Evolutionary conservation across 2,888 invertebrate genomes (phyloP).

Genomic region (Aricia artaxerxes): DNA sequence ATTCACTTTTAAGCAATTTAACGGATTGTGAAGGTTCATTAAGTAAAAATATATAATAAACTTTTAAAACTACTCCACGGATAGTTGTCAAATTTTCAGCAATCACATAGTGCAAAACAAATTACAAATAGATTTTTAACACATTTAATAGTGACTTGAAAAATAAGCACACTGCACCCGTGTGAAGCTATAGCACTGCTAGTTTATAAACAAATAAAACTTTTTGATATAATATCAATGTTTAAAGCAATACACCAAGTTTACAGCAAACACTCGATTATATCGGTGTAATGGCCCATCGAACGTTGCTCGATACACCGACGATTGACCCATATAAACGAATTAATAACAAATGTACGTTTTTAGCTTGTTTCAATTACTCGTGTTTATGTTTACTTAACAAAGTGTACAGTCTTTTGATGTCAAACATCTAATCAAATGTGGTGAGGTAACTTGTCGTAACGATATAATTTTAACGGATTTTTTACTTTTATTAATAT

Average conservation of each 20-base stretch:
- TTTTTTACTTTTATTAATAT: too few relatives aligned
- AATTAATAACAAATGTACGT: conserved; percentile 6
- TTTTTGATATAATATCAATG: neutral
- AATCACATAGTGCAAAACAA: too few relatives aligned
- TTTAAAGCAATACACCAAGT: neutral
- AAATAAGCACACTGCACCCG: too few relatives aligned
- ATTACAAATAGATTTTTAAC: too few relatives aligned
- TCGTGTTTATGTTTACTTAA: neutral
- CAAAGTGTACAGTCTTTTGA: neutral
- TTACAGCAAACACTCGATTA: neutral
- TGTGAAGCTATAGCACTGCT: too few relatives aligned
- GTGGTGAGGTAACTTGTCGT: neutral
- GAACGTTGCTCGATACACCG: neutral
- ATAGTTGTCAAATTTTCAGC: too few relatives aligned
- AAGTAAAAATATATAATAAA: too few relatives aligned
- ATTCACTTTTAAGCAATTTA: neutral
- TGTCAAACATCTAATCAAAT: neutral
- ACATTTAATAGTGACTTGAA: too few relatives aligned
- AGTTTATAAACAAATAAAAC: too few relatives aligned
- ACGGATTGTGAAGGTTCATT: too few relatives aligned
- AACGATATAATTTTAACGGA: neutral
- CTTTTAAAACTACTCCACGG: too few relatives aligned
- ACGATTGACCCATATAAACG: conserved; percentile 10
- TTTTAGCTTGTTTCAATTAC: conserved; percentile 16
- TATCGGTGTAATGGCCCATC: neutral